Evolutionary conservation across 2,797 vertebrate species (phyloP).

Genomic region (Bradypus variegatus): DNA sequence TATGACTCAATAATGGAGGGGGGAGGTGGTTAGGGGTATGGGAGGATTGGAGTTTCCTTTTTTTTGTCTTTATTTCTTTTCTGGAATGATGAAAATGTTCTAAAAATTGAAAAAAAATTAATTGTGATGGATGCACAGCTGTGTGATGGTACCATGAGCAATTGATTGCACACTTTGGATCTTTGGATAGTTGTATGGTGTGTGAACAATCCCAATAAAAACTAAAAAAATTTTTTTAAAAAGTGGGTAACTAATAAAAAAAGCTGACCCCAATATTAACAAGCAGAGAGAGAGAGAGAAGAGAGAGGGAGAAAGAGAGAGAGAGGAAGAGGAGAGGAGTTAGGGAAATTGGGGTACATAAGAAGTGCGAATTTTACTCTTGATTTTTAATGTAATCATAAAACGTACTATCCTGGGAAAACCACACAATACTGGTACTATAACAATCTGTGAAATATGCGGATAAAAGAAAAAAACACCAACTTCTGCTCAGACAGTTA

Average conservation of each 20-base stretch:
- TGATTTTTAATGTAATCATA: conserved; percentile 31
- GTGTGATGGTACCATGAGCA: too few species aligned
- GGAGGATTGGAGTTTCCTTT: too few species aligned
- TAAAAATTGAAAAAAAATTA: too few species aligned
- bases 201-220: too few species aligned
- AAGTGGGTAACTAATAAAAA: conserved; percentile 11
- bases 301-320: neutral
- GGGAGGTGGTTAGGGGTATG: too few species aligned
- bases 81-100: too few species aligned
- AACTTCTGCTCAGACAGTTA: conserved; percentile 21
- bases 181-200: too few species aligned
- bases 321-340: neutral
- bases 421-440: neutral
- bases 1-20: too few species aligned
- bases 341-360: neutral
- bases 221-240: neutral
- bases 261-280: neutral
- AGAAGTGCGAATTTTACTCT: conserved; percentile 34
- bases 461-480: neutral
- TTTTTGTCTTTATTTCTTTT: too few species aligned
- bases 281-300: neutral
- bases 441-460: neutral
- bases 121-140: too few species aligned
- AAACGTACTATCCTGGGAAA: conserved; percentile 9
- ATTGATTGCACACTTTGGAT: too few species aligned